Evolutionary conservation across 2,113 vertebrate species (phyloP).

Genomic region (Cacatua alba): DNA sequence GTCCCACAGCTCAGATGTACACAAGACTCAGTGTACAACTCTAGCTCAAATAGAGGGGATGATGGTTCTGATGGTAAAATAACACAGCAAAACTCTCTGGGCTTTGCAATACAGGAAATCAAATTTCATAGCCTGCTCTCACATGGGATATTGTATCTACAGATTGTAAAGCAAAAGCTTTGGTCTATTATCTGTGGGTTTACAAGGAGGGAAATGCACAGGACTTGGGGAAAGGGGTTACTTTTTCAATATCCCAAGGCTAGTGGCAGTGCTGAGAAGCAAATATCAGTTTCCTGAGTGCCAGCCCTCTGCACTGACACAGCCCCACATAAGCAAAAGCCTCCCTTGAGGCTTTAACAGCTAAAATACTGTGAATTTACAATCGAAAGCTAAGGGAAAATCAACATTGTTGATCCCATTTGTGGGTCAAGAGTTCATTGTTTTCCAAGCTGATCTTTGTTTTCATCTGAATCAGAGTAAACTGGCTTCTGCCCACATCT

Average conservation of each 20-base stretch:
- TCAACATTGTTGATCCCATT: neutral
- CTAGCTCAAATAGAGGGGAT: neutral
- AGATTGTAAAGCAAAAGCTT: neutral
- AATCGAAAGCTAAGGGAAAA: neutral
- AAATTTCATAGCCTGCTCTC: neutral
- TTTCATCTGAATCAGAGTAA: slow-evolving; percentile 1
- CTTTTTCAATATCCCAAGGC: neutral
- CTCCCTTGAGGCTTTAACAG: neutral
- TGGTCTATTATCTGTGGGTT: neutral
- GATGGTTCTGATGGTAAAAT: neutral
- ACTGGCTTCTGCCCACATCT: neutral
- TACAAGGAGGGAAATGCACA: neutral
- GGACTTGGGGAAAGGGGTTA: neutral
- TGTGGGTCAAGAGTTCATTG: neutral
- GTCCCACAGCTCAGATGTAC: neutral
- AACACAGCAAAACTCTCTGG: neutral
- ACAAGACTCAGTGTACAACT: neutral
- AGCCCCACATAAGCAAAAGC: neutral
- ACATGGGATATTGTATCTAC: neutral
- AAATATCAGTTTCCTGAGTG: neutral
- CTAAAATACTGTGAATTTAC: neutral
- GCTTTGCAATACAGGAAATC: neutral
- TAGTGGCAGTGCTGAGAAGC: neutral
- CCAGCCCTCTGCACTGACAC: neutral
- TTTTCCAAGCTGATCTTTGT: slow-evolving; percentile 35